Conservation (phyloP, 2,113 vertebrate genomes). For the Notothenia rossii region DNA sequence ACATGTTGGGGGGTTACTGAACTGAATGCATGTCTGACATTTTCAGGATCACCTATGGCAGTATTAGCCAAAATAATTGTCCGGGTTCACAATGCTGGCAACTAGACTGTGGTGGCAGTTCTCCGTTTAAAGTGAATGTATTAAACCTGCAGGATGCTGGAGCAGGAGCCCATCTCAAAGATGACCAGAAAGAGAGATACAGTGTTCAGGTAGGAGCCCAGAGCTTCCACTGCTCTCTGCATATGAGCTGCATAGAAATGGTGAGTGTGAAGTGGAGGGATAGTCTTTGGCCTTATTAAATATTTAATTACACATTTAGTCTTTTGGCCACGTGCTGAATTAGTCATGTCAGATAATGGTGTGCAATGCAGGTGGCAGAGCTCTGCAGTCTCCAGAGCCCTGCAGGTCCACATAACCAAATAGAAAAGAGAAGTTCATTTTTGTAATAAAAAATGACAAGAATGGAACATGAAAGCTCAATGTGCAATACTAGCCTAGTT, state of each 20-base stretch:
- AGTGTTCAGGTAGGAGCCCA: slow-evolving; percentile 33
- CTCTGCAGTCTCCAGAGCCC: slow-evolving; percentile 42
- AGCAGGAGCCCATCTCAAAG: slow-evolving; percentile 28
- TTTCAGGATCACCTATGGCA: too few species aligned
- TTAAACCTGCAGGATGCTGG: slow-evolving; percentile 33
- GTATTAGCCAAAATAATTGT: too few species aligned
- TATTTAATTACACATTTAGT: slow-evolving; percentile 75
- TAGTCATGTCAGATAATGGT: slow-evolving; percentile 78
- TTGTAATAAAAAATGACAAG: slow-evolving; percentile 12
- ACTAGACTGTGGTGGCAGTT: neutral
- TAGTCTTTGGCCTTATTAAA: slow-evolving; percentile 59
- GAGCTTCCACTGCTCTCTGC: slow-evolving; percentile 9
- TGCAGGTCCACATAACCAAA: too few species aligned
- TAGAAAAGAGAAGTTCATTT: slow-evolving; percentile 10
- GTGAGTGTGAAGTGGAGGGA: slow-evolving; percentile 33
- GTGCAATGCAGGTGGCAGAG: slow-evolving; percentile 63
- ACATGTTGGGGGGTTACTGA: too few species aligned
- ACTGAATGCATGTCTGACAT: too few species aligned
- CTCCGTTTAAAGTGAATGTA: slow-evolving; percentile 48
- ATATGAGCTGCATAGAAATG: slow-evolving; percentile 32
- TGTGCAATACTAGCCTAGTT: neutral
- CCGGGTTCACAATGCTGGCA: too few species aligned
- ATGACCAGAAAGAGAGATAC: slow-evolving; percentile 23
- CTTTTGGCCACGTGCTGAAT: slow-evolving; percentile 77
- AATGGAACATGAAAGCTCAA: neutral